Percentiles rank a stretch among this genome's conserved stretches.
phyloP scores from a whole-genome alignment of 2,888 invertebrate species.

The Spilarctia lutea region DNA sequence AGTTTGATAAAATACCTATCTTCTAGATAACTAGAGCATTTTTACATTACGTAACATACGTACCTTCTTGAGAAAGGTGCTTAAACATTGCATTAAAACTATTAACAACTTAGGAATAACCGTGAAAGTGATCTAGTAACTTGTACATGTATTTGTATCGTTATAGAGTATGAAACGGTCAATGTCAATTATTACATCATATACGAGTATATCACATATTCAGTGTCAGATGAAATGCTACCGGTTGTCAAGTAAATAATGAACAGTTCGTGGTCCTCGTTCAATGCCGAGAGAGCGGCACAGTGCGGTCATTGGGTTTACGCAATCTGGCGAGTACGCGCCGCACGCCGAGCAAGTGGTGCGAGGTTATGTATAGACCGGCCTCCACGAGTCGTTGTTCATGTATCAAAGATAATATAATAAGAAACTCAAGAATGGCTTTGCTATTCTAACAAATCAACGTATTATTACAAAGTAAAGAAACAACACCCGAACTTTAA shows the following conservation, averaged over 20 bases:
- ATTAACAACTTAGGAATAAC: not conserved
- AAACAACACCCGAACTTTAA: not conserved
- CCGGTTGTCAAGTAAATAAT: constrained; percentile 46
- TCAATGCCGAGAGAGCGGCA: constrained; percentile 84
- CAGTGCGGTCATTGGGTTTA: constrained; percentile 49
- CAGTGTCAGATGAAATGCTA: constrained; percentile 47
- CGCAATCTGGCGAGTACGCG: constrained; percentile 57
- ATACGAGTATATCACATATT: constrained; percentile 45
- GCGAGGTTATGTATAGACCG: constrained; percentile 81
- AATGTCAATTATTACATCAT: constrained; percentile 37
- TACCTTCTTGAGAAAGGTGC: no score
- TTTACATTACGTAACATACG: no score
- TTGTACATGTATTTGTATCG: not conserved
- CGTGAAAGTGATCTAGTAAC: not conserved
- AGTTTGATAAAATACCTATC: no score
- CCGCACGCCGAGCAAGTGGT: constrained; percentile 70
- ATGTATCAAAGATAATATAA: constrained; percentile 18
- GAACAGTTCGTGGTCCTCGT: constrained; percentile 63
- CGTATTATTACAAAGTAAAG: not conserved
- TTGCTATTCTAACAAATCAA: not conserved
- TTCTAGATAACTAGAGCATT: no score
- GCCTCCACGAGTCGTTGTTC: constrained; percentile 42
- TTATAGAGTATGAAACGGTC: constrained; percentile 17
- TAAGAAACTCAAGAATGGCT: not conserved
- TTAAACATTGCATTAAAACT: not conserved